Conservation (phyloP, 1,140 invertebrate species). For the Bombus soroeensis region DNA sequence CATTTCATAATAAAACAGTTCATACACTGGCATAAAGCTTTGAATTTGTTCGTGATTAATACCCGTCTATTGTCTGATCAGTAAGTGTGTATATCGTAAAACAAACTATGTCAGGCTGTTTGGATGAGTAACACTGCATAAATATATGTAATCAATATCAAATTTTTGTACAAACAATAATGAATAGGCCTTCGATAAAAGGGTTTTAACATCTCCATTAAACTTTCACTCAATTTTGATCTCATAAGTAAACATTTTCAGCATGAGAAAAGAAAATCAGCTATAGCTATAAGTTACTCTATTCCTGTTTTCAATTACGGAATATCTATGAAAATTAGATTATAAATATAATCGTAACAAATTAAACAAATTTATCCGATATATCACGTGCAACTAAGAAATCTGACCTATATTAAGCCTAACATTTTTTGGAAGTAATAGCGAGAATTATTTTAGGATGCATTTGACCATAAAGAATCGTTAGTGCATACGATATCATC, state of each 20-base stretch:
- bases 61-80: constrained; percentile 10
- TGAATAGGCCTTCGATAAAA: constrained; percentile 33
- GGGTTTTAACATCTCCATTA: neutral
- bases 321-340: constrained; percentile 32
- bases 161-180: constrained; percentile 1
- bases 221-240: neutral
- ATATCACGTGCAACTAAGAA: constrained; percentile 32
- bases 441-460: constrained; percentile 32
- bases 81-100: constrained; percentile 7
- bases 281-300: constrained; percentile 6
- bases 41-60: constrained; percentile 51
- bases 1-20: constrained; percentile 55
- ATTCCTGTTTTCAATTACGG: neutral
- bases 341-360: constrained; percentile 19
- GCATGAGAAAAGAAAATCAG: constrained; percentile 14
- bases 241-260: constrained; percentile 26
- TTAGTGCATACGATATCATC: constrained; percentile 26
- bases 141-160: neutral
- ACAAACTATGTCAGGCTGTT: constrained; percentile 7
- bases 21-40: constrained; percentile 56
- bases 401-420: constrained; percentile 40
- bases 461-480: constrained; percentile 8
- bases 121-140: neutral
- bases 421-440: constrained; percentile 27
- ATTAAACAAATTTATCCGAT: constrained; percentile 26